phyloP scores from a whole-genome alignment of 2,888 invertebrate genomes.

The Sphaerophoria rueppellii region DNA sequence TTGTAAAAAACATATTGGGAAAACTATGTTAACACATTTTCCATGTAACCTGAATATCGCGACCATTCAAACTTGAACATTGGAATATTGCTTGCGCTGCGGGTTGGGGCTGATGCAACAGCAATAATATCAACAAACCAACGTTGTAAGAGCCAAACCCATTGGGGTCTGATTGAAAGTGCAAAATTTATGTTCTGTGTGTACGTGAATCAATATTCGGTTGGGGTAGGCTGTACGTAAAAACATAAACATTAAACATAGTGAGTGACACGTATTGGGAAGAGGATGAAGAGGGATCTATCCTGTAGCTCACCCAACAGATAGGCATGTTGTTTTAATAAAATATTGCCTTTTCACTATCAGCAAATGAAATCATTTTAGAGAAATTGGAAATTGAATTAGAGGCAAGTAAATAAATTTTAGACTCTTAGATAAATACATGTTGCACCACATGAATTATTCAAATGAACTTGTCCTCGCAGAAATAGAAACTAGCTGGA shows the following conservation, averaged over 20 bases:
- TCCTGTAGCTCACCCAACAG: not conserved
- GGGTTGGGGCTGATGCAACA: conserved; percentile 37
- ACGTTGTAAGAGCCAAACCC: conserved; percentile 21
- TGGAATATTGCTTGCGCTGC: not conserved
- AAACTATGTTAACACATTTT: conserved; percentile 55
- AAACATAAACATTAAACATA: not conserved
- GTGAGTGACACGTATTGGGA: not conserved
- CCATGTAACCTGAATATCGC: conserved; percentile 47
- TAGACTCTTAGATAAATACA: no score
- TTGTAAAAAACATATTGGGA: conserved; percentile 22
- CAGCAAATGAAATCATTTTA: conserved; percentile 4
- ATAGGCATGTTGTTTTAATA: no score
- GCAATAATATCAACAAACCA: conserved; percentile 2
- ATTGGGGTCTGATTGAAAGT: conserved; percentile 46
- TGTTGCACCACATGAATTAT: no score
- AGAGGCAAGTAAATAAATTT: not conserved
- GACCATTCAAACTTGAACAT: no score
- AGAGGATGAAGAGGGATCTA: not conserved
- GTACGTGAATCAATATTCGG: conserved; percentile 43
- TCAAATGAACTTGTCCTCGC: no score
- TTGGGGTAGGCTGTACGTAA: conserved; percentile 25
- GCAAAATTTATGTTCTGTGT: conserved; percentile 43
- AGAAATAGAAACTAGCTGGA: no score
- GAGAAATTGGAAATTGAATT: conserved; percentile 8
- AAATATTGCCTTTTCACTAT: no score